A percentile compares a stretch with the other conserved stretches of the same genome.
phyloP scores from a whole-genome alignment of 2,888 invertebrate species.

The Morpho helenor region DNA sequence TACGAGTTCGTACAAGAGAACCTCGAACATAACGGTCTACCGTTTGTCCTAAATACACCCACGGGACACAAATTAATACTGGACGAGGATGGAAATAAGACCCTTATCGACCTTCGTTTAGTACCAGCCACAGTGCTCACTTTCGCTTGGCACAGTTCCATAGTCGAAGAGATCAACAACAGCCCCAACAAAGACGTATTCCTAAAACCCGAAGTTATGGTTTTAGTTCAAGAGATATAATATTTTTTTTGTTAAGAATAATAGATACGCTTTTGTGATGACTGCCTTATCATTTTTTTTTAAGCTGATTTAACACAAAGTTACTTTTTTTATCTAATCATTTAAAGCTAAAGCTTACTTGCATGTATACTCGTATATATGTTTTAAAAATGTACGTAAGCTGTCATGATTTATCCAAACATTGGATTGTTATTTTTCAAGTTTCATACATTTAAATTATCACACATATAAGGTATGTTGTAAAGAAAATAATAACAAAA shows the following conservation, averaged over 20 bases:
- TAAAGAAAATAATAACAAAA: no score
- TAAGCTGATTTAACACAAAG: background rate
- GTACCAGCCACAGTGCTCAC: slow-evolving; percentile 91
- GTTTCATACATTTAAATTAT: no score
- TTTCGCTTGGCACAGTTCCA: slow-evolving; percentile 83
- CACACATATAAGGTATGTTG: no score
- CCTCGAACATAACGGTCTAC: slow-evolving; percentile 82
- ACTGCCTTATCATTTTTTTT: slow-evolving; percentile 8
- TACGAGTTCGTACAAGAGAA: slow-evolving; percentile 89
- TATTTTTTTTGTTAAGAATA: slow-evolving; percentile 30
- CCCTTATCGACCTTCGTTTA: slow-evolving; percentile 87
- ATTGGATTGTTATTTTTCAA: no score
- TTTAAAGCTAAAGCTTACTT: no score
- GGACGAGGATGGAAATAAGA: slow-evolving; percentile 84
- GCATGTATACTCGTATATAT: no score
- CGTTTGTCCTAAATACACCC: slow-evolving; percentile 84
- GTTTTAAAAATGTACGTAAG: background rate
- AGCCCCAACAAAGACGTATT: slow-evolving; percentile 79
- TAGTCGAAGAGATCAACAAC: slow-evolving; percentile 69
- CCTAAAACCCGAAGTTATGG: slow-evolving; percentile 88
- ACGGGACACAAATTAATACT: slow-evolving; percentile 81
- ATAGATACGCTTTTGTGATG: slow-evolving; percentile 14
- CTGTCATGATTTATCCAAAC: no score
- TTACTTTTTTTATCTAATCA: background rate
- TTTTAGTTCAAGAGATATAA: slow-evolving; percentile 78